Evolutionary conservation across 2,797 vertebrate genomes (phyloP).

Genomic region (Squalus acanthias): DNA sequence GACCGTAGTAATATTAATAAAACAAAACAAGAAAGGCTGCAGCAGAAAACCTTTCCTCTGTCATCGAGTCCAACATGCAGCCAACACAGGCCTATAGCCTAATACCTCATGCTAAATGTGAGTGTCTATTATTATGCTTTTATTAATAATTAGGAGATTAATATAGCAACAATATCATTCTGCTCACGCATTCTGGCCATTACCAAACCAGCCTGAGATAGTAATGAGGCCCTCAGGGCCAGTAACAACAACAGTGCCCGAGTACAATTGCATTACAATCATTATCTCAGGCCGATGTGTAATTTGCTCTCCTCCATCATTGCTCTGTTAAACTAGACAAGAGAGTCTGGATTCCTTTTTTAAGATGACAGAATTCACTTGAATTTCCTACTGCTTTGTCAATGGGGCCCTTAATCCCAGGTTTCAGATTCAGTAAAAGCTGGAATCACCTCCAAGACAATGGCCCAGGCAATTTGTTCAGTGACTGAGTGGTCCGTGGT

Average conservation of each 20-base stretch:
- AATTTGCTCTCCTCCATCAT: conserved; percentile 29
- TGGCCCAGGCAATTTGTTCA: neutral
- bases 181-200: neutral
- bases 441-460: neutral
- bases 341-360: neutral
- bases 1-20: neutral
- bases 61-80: neutral
- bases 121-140: conserved; percentile 3
- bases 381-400: neutral
- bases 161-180: neutral
- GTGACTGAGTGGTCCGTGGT: neutral
- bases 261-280: conserved; percentile 25
- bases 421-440: neutral
- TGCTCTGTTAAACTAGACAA: neutral
- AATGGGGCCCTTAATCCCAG: neutral
- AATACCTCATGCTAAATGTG: neutral
- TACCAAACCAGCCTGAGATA: neutral
- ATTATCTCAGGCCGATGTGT: neutral
- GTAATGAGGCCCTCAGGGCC: conserved; percentile 19
- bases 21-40: neutral
- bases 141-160: conserved; percentile 31
- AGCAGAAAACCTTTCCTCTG: neutral
- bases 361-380: neutral
- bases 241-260: neutral
- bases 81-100: neutral